These are phyloP conservation scores for Aurelia sp. DNA, from an alignment of 30 jellyfish, hydroid and myxozoan species.

Conservation along the genomic window DNA sequence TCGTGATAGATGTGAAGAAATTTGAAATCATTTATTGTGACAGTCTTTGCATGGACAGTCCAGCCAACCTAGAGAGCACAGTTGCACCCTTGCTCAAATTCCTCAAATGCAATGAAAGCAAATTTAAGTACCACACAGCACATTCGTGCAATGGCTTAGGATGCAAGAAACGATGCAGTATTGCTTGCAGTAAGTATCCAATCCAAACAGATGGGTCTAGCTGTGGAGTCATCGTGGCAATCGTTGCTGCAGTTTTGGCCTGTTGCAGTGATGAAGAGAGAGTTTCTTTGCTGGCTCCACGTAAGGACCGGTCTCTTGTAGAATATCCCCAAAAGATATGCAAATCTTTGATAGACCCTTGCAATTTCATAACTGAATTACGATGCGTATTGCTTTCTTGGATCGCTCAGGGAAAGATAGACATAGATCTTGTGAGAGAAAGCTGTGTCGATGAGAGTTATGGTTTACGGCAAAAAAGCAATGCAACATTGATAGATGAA, in stretches of 20 bases:
- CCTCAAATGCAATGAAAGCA: neutral
- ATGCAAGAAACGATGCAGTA: neutral
- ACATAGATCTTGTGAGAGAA: neutral
- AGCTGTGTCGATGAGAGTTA: neutral
- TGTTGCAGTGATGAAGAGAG: conserved; percentile 3
- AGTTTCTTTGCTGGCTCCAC: neutral
- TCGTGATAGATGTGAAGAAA: conserved; percentile 1
- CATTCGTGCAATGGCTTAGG: neutral
- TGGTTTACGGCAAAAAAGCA: neutral
- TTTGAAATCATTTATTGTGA: neutral
- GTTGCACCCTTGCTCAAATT: conserved; percentile 7
- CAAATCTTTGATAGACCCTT: neutral
- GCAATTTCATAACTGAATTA: conserved; percentile 3
- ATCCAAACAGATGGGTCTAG: neutral
- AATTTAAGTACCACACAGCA: neutral
- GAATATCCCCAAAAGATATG: neutral
- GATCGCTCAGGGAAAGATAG: neutral
- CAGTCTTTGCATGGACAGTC: conserved; percentile 9
- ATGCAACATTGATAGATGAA: neutral
- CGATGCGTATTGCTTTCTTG: conserved; percentile 10
- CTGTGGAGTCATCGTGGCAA: neutral
- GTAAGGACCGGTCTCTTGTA: conserved; percentile 2
- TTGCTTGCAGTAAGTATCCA: neutral
- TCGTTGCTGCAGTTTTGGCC: neutral
- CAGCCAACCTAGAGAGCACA: neutral